Conservation (phyloP, 2,888 invertebrate genomes). For the Macrosiphum euphorbiae region DNA sequence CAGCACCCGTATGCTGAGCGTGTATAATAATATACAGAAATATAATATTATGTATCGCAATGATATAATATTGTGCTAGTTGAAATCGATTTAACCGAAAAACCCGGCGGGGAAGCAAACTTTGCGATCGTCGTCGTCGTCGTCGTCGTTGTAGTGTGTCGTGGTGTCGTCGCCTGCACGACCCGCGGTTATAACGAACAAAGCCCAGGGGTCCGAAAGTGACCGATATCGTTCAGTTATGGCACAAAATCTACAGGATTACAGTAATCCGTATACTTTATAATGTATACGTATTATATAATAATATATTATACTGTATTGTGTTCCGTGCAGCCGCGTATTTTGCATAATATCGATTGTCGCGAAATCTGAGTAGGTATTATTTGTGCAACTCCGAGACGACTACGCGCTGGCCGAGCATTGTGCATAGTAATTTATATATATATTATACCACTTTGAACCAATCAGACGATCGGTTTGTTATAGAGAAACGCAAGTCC, state of each 20-base stretch:
- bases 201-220: conserved; percentile 7
- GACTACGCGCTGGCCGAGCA: not conserved
- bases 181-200: not conserved
- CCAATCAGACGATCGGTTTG: not conserved
- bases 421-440: not conserved
- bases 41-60: not conserved
- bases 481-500: not conserved
- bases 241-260: not conserved
- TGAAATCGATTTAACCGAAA: not conserved
- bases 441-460: not conserved
- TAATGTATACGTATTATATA: not conserved
- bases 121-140: not conserved
- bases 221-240: not conserved
- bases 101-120: not conserved
- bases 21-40: not conserved
- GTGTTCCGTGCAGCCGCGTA: not conserved
- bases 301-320: not conserved
- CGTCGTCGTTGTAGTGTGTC: not conserved
- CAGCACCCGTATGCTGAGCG: not conserved
- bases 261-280: not conserved
- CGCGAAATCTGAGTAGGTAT: not conserved
- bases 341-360: conserved; percentile 28
- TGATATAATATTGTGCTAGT: not conserved
- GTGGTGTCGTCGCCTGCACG: not conserved
- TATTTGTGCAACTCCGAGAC: not conserved